Percentiles rank a stretch among this genome's conserved stretches.
Conservation (phyloP, 2,888 invertebrate species). For the Acronicta aceris region DNA sequence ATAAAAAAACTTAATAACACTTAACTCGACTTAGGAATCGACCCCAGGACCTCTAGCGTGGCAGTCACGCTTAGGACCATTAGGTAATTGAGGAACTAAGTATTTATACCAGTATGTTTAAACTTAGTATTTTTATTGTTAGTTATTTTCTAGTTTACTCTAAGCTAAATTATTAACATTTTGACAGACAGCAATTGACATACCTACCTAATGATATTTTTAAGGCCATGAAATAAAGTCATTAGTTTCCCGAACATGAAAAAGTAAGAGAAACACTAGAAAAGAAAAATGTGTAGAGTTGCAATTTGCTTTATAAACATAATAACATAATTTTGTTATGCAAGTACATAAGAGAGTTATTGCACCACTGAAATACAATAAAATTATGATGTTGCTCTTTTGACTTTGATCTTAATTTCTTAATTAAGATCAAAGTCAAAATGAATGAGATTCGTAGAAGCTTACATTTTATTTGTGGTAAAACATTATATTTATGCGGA, state of each 20-base stretch:
- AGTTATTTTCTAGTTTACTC: slow-evolving; percentile 4
- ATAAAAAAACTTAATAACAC: no score
- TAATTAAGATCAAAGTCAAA: slow-evolving; percentile 9
- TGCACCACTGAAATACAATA: neutral
- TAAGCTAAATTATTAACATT: slow-evolving; percentile 21
- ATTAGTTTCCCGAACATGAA: neutral
- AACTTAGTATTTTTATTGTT: neutral
- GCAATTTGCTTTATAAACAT: slow-evolving; percentile 7
- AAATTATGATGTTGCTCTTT: neutral
- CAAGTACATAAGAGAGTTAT: neutral
- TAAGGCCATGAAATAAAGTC: slow-evolving; percentile 5
- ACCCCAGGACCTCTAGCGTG: no score
- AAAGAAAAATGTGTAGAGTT: neutral
- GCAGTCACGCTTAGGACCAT: no score
- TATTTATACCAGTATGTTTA: no score
- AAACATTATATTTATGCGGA: neutral
- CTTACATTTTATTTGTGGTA: neutral
- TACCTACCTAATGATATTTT: slow-evolving; percentile 1
- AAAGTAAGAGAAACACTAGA: neutral
- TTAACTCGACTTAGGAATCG: no score
- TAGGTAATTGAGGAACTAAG: no score
- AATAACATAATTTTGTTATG: neutral
- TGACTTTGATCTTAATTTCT: slow-evolving; percentile 6
- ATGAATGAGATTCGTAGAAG: neutral
- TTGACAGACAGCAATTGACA: no score